Conservation (phyloP, 2,797 vertebrate genomes). For the Aratinga solstitialis region DNA sequence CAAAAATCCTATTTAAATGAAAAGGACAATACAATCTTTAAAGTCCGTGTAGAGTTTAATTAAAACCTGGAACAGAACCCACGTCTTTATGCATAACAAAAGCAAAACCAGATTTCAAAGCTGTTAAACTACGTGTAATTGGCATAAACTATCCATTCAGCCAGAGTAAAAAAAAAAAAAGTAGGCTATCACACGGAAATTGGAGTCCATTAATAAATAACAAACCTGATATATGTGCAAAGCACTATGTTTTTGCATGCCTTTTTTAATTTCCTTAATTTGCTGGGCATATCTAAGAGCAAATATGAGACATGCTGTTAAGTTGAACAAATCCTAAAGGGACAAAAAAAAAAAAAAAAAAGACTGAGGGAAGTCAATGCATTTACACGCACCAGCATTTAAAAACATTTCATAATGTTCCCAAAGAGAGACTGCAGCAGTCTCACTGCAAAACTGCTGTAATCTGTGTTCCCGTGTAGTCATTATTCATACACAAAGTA, state of each 20-base stretch:
- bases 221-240: not conserved
- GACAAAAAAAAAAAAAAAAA: conserved; percentile 6
- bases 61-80: conserved; percentile 60
- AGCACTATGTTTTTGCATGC: not conserved
- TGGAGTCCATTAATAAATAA: conserved; percentile 41
- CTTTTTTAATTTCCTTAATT: conserved; percentile 51
- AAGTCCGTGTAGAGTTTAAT: conserved; percentile 73
- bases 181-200: conserved; percentile 6
- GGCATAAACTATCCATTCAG: conserved; percentile 38
- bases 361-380: conserved; percentile 1
- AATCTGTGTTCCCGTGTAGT: conserved; percentile 16
- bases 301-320: conserved; percentile 26
- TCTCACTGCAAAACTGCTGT: conserved; percentile 2
- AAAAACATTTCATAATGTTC: conserved; percentile 40
- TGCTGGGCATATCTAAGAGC: conserved; percentile 14
- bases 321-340: conserved; percentile 20
- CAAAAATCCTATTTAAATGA: conserved; percentile 78
- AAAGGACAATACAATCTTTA: conserved; percentile 77
- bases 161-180: not conserved
- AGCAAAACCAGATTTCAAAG: conserved; percentile 62
- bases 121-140: conserved; percentile 41
- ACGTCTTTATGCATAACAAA: conserved; percentile 36
- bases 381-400: conserved; percentile 38
- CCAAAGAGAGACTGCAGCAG: conserved; percentile 35
- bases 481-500: not conserved